phyloP scores from a whole-genome alignment of 2,797 vertebrate genomes.

The Catamblyrhynchus diadema region DNA sequence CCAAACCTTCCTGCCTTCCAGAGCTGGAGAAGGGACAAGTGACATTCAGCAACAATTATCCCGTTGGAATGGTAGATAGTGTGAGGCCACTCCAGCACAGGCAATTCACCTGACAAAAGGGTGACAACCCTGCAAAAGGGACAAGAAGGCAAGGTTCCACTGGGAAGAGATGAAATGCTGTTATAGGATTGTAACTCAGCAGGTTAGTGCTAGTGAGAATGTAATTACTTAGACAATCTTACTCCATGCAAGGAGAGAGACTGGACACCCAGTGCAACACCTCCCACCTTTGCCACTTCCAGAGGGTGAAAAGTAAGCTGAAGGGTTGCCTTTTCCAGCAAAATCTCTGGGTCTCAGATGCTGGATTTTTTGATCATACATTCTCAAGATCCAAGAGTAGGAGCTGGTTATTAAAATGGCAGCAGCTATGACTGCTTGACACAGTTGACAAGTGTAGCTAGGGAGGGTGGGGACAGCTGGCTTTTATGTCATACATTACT shows the following conservation, averaged over 20 bases:
- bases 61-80: not conserved
- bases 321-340: not conserved
- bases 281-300: not conserved
- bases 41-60: not conserved
- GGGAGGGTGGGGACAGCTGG: not conserved
- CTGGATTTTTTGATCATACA: not conserved
- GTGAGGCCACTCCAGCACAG: not conserved
- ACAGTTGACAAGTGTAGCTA: not conserved
- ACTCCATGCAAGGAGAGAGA: not conserved
- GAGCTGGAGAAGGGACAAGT: not conserved
- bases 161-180: not conserved
- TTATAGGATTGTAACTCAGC: not conserved
- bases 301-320: not conserved
- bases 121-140: not conserved
- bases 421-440: not conserved
- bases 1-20: not conserved
- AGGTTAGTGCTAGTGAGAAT: not conserved
- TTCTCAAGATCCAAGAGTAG: not conserved
- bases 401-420: not conserved
- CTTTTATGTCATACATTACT: conserved; percentile 2
- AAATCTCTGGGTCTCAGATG: not conserved
- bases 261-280: not conserved
- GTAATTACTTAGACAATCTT: not conserved
- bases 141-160: not conserved
- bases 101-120: not conserved